phyloP scores from a whole-genome alignment of 2,888 invertebrate species.

The Cephonodes hylas region DNA sequence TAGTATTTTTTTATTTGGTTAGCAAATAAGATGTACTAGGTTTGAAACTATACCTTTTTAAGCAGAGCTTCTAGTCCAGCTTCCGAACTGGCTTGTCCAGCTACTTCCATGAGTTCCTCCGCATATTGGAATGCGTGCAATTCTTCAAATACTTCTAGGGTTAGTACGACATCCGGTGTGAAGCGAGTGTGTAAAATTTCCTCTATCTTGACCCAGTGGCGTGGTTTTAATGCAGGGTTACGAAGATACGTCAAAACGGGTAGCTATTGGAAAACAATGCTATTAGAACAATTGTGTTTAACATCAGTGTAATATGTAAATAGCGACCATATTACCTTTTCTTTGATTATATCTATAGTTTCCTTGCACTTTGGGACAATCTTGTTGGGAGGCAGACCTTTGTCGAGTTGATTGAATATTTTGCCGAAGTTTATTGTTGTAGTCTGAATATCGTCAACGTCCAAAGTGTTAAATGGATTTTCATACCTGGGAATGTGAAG shows the following conservation, averaged over 20 bases:
- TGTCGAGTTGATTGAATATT: slow-evolving; percentile 88
- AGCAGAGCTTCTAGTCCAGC: slow-evolving; percentile 89
- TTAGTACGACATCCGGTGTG: slow-evolving; percentile 84
- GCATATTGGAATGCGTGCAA: slow-evolving; percentile 88
- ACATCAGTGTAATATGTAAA: not conserved
- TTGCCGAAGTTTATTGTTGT: slow-evolving; percentile 85
- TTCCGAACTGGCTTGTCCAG: slow-evolving; percentile 94
- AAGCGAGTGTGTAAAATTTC: slow-evolving; percentile 87
- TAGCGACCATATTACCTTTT: slow-evolving; percentile 79
- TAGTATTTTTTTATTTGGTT: too few relatives aligned
- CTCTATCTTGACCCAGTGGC: slow-evolving; percentile 94
- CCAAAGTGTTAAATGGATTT: slow-evolving; percentile 82
- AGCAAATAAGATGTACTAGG: too few relatives aligned
- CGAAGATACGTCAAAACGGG: slow-evolving; percentile 90
- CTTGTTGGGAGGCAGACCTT: slow-evolving; percentile 90
- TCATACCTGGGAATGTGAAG: too few relatives aligned
- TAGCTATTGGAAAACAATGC: slow-evolving; percentile 59
- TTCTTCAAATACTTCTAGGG: slow-evolving; percentile 85
- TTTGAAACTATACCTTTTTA: slow-evolving; percentile 87
- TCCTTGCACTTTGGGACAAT: slow-evolving; percentile 89
- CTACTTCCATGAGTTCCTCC: slow-evolving; percentile 90
- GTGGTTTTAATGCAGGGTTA: slow-evolving; percentile 88
- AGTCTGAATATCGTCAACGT: slow-evolving; percentile 87
- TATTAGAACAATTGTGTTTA: not conserved
- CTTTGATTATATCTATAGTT: slow-evolving; percentile 89